Base-by-base conservation (phyloP, 2,113 vertebrate genomes). In the Coracopsis vasa region DNA sequence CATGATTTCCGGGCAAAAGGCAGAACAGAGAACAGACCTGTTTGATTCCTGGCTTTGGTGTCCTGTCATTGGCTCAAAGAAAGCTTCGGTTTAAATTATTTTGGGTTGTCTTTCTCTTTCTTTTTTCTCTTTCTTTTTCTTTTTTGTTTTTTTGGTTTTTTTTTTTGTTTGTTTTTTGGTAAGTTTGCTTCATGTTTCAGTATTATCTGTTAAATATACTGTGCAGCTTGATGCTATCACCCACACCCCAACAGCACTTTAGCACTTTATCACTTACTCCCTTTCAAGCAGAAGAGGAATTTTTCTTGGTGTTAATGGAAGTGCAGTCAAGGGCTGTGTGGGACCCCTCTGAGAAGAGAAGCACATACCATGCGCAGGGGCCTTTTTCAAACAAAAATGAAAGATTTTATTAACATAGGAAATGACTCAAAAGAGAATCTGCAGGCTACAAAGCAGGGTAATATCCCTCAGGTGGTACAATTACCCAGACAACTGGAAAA, bases 231-330 rank as follows among this genome's bases (percentile, higher is more conserved):
- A 94, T 94, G 80, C 72, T 88, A 92, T 97, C 95, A 96, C 60
- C 85, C 88, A 95, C 90, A 95, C 75, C 75, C 66, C 82, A 91
- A 88, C 37, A 90, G 88, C 84, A 88, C 83, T 94, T 95, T 90
- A 88, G 27, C 89, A 91, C 83, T 96, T 91, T 94, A 88, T 9
- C 93, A 91, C 90, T 92, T 92, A 86, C 51, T 85, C 80, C 70
- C 58, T 91, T 96, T 87, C 78, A 94, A 80, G 81, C 62, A 86
- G 79, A 93, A 96, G 58, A 94, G 88, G 91, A 83, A 96, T 92
- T 96, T 91, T 95, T 90, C 77, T 70, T 74, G 62, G 92, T 94
- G 88, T 95, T 95, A 96, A 94, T 90, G 39, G 75, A 94, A 96
- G 15, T 31, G 70, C 85, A 95, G 88, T 90, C 65, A 94, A 96